These are phyloP conservation scores for Cranoglanis bouderius DNA, from an alignment of 2,113 vertebrate genomes.

Conservation along the genomic window DNA sequence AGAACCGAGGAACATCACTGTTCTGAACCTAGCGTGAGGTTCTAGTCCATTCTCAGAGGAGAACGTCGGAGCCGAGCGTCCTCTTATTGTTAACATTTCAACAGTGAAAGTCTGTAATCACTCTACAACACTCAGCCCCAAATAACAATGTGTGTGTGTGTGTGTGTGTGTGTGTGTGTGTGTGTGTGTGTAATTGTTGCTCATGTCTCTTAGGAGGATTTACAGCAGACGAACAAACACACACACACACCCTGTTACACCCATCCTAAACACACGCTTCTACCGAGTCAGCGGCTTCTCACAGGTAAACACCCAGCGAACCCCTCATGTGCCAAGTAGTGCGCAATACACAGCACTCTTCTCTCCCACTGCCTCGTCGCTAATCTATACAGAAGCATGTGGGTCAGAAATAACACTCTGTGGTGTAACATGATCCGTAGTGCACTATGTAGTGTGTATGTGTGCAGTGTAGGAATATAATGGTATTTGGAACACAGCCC, in stretches of 20 bases:
- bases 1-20: background rate
- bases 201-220: background rate
- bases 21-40: background rate
- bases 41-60: background rate
- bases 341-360: background rate
- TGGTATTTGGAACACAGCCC: background rate
- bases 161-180: background rate
- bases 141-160: slow-evolving; percentile 6
- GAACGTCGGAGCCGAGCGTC: background rate
- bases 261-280: background rate
- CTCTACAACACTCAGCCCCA: background rate
- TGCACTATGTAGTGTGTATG: background rate
- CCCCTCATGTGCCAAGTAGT: background rate
- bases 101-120: slow-evolving; percentile 25
- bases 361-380: background rate
- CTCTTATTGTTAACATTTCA: background rate
- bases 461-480: background rate
- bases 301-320: slow-evolving; percentile 20
- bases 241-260: slow-evolving; percentile 28
- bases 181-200: background rate
- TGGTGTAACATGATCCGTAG: background rate
- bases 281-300: background rate
- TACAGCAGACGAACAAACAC: slow-evolving; percentile 8
- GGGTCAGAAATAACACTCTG: background rate
- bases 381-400: background rate